Percentiles rank a stretch among this genome's conserved stretches.
phyloP scores from a whole-genome alignment of 2,113 vertebrate species.

The Ceyx melanurus region DNA sequence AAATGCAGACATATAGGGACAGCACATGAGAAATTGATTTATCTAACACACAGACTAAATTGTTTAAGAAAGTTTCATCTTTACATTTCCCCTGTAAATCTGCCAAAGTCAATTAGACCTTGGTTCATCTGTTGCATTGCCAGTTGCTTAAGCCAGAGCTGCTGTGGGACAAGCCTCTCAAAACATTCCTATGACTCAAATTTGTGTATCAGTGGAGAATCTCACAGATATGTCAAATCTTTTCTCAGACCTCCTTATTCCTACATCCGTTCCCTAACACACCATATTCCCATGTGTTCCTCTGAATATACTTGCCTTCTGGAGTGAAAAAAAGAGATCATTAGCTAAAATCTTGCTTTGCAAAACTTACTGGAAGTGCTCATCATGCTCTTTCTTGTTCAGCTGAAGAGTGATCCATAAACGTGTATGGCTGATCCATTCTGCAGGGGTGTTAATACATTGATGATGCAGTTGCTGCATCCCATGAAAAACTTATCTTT shows the following conservation, averaged over 20 bases:
- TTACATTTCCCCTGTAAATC: neutral
- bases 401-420: neutral
- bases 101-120: constrained; percentile 42
- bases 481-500: neutral
- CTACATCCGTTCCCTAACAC: neutral
- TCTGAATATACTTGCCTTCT: neutral
- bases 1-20: neutral
- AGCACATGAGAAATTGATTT: constrained; percentile 11
- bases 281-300: neutral
- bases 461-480: neutral
- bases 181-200: neutral
- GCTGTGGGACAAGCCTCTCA: neutral
- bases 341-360: neutral
- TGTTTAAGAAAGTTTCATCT: constrained; percentile 26
- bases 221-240: neutral
- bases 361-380: neutral
- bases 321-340: neutral
- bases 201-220: neutral
- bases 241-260: neutral
- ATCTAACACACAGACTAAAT: constrained; percentile 4
- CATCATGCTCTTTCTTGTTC: neutral
- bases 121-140: constrained; percentile 2
- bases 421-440: neutral
- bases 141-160: neutral
- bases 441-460: neutral